Conservation (phyloP, 2,888 invertebrate species). For the Agrypnus murinus region DNA sequence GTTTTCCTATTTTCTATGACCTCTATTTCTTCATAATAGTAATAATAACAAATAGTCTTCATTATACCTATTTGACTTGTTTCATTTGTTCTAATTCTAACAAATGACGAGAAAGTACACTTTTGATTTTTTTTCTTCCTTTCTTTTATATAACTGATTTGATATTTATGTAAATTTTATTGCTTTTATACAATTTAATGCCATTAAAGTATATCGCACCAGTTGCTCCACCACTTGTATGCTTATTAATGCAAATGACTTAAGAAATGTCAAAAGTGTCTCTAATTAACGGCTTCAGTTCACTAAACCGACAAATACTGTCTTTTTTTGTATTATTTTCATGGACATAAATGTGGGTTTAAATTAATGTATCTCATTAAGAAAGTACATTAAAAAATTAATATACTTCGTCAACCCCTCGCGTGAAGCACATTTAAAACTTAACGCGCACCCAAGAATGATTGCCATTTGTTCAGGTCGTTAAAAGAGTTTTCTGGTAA, state of each 20-base stretch:
- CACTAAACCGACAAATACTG: no score
- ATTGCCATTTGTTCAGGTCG: no score
- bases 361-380: background rate
- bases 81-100: no score
- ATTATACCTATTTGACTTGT: background rate
- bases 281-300: background rate
- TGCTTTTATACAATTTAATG: no score
- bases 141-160: slow-evolving; percentile 3
- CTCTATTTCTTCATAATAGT: slow-evolving; percentile 1
- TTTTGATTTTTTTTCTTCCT: no score
- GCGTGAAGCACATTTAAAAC: no score
- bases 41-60: no score
- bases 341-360: background rate
- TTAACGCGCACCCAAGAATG: no score
- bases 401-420: background rate
- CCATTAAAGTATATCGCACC: no score
- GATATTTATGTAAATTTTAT: slow-evolving; percentile 8
- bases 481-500: no score
- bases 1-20: slow-evolving; percentile 4
- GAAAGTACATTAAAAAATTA: background rate
- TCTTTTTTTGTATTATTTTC: background rate
- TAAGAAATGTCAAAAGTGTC: slow-evolving; percentile 12
- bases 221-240: background rate
- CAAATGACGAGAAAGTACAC: no score
- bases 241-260: slow-evolving; percentile 19